Conservation (phyloP, 2,797 vertebrate genomes). For the Agapornis canus region DNA sequence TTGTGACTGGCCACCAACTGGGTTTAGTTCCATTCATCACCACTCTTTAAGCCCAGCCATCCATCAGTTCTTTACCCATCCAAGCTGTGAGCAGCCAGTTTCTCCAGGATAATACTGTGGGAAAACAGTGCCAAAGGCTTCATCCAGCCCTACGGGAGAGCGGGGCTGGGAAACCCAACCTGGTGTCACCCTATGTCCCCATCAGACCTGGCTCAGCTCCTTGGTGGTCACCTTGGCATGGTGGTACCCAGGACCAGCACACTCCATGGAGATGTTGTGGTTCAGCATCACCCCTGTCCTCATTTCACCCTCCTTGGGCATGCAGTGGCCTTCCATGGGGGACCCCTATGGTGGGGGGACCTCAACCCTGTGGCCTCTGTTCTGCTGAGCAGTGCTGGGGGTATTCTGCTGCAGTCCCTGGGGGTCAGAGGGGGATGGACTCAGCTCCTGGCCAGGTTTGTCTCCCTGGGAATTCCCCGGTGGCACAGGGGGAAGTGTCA, state of each 20-base stretch:
- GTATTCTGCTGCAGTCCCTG: neutral
- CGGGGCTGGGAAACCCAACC: neutral
- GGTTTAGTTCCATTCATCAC: neutral
- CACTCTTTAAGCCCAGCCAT: neutral
- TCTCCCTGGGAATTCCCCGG: neutral
- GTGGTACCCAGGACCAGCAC: neutral
- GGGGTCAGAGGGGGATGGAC: neutral
- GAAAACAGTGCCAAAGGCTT: neutral
- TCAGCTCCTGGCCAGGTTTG: neutral
- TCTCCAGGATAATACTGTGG: neutral
- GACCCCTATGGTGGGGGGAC: accelerated
- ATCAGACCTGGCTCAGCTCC: neutral
- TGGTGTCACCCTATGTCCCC: neutral
- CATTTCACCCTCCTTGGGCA: neutral
- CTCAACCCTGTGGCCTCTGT: neutral
- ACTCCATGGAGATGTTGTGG: accelerated
- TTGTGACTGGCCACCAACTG: neutral
- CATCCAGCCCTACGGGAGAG: neutral
- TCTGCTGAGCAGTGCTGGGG: neutral
- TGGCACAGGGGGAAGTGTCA: neutral
- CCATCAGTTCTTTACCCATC: neutral
- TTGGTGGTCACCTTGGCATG: neutral
- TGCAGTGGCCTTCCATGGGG: accelerated
- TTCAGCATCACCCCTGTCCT: accelerated
- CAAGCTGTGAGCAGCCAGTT: neutral